Percentiles rank a stretch among this genome's conserved stretches.
Evolutionary conservation across 2,888 invertebrate genomes (phyloP).

Genomic region (Thymelicus sylvestris): DNA sequence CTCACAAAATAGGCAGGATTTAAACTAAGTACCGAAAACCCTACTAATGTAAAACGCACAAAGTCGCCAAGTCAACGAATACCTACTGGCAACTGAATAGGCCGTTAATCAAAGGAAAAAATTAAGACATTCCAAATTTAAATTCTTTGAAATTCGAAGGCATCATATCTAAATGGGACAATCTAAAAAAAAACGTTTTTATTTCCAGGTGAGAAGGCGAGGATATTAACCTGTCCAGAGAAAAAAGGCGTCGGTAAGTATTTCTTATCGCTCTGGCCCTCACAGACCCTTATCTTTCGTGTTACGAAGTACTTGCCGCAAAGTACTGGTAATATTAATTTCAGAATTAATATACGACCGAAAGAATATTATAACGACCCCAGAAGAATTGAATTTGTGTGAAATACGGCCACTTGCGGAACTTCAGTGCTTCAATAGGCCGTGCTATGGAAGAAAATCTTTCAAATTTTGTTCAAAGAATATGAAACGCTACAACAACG

Average conservation of each 20-base stretch:
- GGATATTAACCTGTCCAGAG: conserved; percentile 43
- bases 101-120: background rate
- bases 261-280: conserved; percentile 35
- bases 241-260: conserved; percentile 41
- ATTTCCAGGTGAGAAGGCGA: conserved; percentile 40
- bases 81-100: background rate
- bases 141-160: background rate
- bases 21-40: too few species aligned
- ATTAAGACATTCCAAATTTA: conserved; percentile 2
- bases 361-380: conserved; percentile 40
- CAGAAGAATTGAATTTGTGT: conserved; percentile 32
- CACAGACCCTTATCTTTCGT: conserved; percentile 39
- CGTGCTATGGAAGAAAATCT: background rate
- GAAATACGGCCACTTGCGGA: conserved; percentile 43
- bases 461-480: background rate
- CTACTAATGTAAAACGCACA: too few species aligned
- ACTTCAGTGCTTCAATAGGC: background rate
- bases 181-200: conserved; percentile 33
- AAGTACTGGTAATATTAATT: conserved; percentile 51
- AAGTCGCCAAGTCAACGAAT: too few species aligned
- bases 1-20: too few species aligned
- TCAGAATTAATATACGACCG: conserved; percentile 48
- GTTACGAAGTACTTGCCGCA: conserved; percentile 34
- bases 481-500: too few species aligned
- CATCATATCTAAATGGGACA: conserved; percentile 15